phyloP scores from a whole-genome alignment of 2,113 vertebrate genomes.

The Sebastes schlegelii region DNA sequence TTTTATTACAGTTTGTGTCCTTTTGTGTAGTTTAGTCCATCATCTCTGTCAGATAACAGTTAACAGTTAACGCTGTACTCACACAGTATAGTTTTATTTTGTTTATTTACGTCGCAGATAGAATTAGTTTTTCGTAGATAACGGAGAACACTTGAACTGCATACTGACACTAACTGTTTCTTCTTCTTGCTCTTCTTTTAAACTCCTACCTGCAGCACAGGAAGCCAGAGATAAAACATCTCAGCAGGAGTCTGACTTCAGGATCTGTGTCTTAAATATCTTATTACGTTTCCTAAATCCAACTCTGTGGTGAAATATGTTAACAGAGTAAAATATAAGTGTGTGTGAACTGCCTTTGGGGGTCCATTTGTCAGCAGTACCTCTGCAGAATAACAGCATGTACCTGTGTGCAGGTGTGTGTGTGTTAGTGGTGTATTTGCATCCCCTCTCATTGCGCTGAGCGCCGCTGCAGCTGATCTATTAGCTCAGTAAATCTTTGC shows the following conservation, averaged over 20 bases:
- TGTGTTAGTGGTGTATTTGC: constrained; percentile 5
- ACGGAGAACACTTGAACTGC: not conserved
- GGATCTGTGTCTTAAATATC: not conserved
- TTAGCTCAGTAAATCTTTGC: constrained; percentile 36
- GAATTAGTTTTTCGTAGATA: not conserved
- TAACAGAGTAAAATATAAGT: not conserved
- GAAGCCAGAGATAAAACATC: constrained; percentile 15
- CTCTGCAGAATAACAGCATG: constrained; percentile 16
- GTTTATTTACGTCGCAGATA: too few relatives aligned
- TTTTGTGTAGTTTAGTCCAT: not conserved
- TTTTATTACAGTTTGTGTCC: not conserved
- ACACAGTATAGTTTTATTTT: too few relatives aligned
- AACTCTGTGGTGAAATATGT: constrained; percentile 3
- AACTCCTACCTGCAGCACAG: not conserved
- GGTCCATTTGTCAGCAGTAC: constrained; percentile 16
- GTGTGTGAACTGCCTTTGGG: not conserved
- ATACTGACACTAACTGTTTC: not conserved
- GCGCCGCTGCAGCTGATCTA: not conserved
- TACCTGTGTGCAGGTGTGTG: not conserved
- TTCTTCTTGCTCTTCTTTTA: not conserved
- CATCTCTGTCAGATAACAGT: too few relatives aligned
- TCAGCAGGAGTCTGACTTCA: constrained; percentile 4
- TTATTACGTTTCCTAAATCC: not conserved
- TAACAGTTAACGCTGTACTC: too few relatives aligned
- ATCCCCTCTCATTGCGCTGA: not conserved